phyloP scores from a whole-genome alignment of 2,888 invertebrate species.

The Agrilus mali region DNA sequence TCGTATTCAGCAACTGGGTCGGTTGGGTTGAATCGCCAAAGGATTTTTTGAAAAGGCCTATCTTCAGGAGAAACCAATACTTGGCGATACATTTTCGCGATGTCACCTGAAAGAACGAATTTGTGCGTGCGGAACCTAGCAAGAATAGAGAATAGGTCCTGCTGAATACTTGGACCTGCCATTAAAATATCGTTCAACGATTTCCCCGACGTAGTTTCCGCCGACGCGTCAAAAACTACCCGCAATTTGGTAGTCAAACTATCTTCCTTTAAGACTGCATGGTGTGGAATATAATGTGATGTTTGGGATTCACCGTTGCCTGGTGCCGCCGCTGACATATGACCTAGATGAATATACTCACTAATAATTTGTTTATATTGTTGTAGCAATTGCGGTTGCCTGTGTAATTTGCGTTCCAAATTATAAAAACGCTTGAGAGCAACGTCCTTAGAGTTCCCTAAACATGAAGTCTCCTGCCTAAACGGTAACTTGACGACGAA shows the following conservation, averaged over 20 bases:
- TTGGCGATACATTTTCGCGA: too few species aligned
- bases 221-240: slow-evolving; percentile 22
- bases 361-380: too few species aligned
- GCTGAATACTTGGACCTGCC: slow-evolving; percentile 23
- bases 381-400: too few species aligned
- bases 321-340: slow-evolving; percentile 8
- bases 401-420: too few species aligned
- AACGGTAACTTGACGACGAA: slow-evolving; percentile 14
- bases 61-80: too few species aligned
- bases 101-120: too few species aligned
- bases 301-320: not conserved
- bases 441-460: slow-evolving; percentile 14
- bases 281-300: too few species aligned
- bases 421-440: slow-evolving; percentile 10
- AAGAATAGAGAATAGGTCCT: slow-evolving; percentile 21
- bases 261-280: too few species aligned
- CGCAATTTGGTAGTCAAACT: not conserved
- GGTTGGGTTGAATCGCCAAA: not conserved
- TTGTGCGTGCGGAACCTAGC: slow-evolving; percentile 15
- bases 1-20: slow-evolving; percentile 11
- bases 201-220: slow-evolving; percentile 13
- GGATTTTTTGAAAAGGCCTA: too few species aligned
- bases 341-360: slow-evolving; percentile 5
- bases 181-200: slow-evolving; percentile 24
- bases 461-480: slow-evolving; percentile 6